Evolutionary conservation across 2,888 invertebrate genomes (phyloP), one percentile per base, ranked within the genome.

Genomic region (Cetonia aurata): DNA sequence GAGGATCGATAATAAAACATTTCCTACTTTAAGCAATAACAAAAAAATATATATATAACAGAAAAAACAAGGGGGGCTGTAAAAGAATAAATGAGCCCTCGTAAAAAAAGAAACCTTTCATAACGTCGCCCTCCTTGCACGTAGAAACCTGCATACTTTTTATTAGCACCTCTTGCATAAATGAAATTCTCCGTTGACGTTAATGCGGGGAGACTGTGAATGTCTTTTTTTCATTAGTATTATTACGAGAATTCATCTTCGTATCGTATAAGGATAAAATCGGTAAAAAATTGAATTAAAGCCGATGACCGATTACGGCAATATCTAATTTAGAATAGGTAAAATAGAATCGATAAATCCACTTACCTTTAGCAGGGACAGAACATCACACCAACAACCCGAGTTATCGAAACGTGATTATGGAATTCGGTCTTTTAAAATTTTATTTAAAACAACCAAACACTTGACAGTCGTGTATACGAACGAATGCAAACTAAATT

Each of bases 1-100:
- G 48, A 55, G 69, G 74, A 74, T 74, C 72, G 67, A 69, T 69
- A 62, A 53, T 44, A 65, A 65, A 65, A 65, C 62, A 65, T 65
- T 65, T 65, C 15, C 37, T 65, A 48, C 62, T 65, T 65, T 65
- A 37, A 17, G 37, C 17, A 65, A 65, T 65, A 65, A 52, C 62
- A 65, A 65, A 65, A 60, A 60, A 42, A 19, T 17, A 19, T 42
- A 59, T 42, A 60, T 46, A 42, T 46, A 19, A 59, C 42, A 59
- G 37, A 52, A 50, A n/a, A 65, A 65, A 65, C 62, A 52, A 52
- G 50, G 12, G 48, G 31, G n/a, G 41, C 37, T 17, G 37, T 65
- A 65, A 65, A 60, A 60, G 50, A 52, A 12, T 50, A 65, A 65
- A 65, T 65, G 62, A 65, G 37, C 62, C 62, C 25, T 50, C 50